Percentiles rank a stretch among this genome's conserved stretches.
Evolutionary conservation across 2,113 vertebrate genomes (phyloP).

Genomic region (Triplophysa tibetana): DNA sequence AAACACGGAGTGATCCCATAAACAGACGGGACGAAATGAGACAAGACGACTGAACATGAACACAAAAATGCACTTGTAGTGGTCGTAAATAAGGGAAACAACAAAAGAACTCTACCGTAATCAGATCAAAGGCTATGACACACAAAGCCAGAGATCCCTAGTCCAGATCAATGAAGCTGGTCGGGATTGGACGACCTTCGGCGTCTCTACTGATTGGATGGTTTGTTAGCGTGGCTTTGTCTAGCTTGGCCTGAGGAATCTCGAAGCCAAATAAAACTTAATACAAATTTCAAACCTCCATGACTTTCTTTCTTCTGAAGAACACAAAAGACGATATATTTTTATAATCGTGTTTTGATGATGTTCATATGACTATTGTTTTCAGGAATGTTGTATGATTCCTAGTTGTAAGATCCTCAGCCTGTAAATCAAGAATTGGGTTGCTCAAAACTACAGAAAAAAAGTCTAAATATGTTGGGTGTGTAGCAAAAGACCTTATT

Average conservation of each 20-base stretch:
- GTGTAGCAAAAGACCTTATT: background rate
- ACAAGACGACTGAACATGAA: background rate
- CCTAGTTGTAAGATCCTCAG: background rate
- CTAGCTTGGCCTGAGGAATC: background rate
- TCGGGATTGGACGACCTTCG: slow-evolving; percentile 17
- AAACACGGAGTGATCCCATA: slow-evolving; percentile 10
- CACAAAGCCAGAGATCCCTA: background rate
- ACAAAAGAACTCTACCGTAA: background rate
- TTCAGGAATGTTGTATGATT: slow-evolving; percentile 1
- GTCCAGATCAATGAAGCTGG: slow-evolving; percentile 20
- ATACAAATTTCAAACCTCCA: background rate
- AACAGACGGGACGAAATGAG: background rate
- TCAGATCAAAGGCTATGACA: slow-evolving; percentile 35
- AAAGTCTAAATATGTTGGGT: slow-evolving; percentile 10
- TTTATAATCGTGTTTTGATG: background rate
- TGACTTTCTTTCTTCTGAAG: too few relatives aligned
- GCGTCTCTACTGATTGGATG: background rate
- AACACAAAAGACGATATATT: too few relatives aligned
- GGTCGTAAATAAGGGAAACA: background rate
- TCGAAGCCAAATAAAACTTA: background rate
- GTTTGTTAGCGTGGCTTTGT: background rate
- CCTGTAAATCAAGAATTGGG: slow-evolving; percentile 1
- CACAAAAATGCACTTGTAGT: background rate
- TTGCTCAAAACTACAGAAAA: background rate
- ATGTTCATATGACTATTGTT: background rate